Conservation (phyloP, 2,888 invertebrate species). For the Parnassius mnemosyne region DNA sequence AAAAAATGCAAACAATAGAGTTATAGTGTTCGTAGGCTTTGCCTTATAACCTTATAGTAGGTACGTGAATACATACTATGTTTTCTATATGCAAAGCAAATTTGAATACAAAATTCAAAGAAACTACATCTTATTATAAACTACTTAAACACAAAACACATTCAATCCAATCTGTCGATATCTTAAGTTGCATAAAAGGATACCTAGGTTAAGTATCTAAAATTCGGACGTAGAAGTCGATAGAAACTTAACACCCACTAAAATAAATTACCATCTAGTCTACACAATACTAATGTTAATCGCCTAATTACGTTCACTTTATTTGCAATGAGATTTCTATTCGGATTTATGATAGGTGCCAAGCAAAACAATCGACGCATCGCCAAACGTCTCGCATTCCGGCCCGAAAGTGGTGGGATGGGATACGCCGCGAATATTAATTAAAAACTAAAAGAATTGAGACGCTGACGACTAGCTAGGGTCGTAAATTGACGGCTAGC, state of each 20-base stretch:
- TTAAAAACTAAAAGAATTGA: conserved; percentile 19
- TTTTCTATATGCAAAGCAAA: too few species aligned
- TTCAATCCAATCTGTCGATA: too few species aligned
- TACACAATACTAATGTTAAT: conserved; percentile 31
- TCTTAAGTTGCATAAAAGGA: background rate
- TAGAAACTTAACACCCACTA: conserved; percentile 31
- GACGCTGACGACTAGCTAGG: background rate
- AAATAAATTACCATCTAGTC: conserved; percentile 27
- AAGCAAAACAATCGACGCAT: background rate
- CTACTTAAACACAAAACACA: background rate
- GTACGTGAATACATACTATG: too few species aligned
- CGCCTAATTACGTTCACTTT: conserved; percentile 30
- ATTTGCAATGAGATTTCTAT: conserved; percentile 30
- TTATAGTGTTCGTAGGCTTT: too few species aligned
- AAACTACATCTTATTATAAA: background rate
- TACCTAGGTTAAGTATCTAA: too few species aligned
- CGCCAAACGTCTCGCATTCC: background rate
- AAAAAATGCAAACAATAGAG: too few species aligned
- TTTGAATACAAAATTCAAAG: background rate
- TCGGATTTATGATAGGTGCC: conserved; percentile 17
- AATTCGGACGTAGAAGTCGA: conserved; percentile 10
- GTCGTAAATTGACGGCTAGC: conserved; percentile 10
- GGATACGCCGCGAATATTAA: conserved; percentile 20
- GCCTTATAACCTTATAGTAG: too few species aligned
- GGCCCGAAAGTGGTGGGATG: conserved; percentile 15